Evolutionary conservation across 92 coral and sea anemone species (phyloP), one percentile per base, ranked within the genome.

Genomic region (Heteractis magnifica): DNA sequence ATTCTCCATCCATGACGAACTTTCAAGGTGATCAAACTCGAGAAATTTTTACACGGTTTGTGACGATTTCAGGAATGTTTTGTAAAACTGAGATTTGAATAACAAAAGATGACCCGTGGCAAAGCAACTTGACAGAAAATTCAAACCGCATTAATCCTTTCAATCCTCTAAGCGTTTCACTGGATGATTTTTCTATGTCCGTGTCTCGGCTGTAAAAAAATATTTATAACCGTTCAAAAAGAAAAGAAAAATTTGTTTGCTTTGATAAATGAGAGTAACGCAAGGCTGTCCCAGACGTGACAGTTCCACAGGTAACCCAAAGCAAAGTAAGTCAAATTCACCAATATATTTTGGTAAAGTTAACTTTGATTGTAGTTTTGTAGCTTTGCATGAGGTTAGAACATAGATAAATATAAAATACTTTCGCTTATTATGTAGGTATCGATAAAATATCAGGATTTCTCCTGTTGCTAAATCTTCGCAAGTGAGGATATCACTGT

Each of bases 21-120:
- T 20, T 76, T 80, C 83, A 80, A 7, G 71, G 44, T 23, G 52
- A 78, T 5, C 16, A 51, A 68, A 10, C 15, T 21, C 73, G 49
- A 68, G 83, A 80, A 64, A 20, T 64, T 80, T 80, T 80, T 80
- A 49, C 60, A 50, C 83, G 76, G 52, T 80, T 51, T 50, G 51
- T 50, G 41, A 80, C 58, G 9, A 70, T 11, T 23, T 26, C 58
- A 20, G 23, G 13, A 26, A 13, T 52, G 7, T 51, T 18, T 53
- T 68, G 48, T 8, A 64, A n/a, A n/a, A 26, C 44, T 34, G 44
- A 4, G 4, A 68, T 68, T 68, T 68, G 49, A 68, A 68, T 68
- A 68, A 68, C 73, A 68, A 68, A 6, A 68, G 50, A 34, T 26
- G 50, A 3, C 26, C 73, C 73, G 73, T 68, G 73, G 49, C 34